A percentile compares a stretch with the other conserved stretches of the same genome.
These are phyloP conservation scores for Galerucella nymphaeae DNA, from an alignment of 2,888 invertebrate species.

Conservation along the genomic window DNA sequence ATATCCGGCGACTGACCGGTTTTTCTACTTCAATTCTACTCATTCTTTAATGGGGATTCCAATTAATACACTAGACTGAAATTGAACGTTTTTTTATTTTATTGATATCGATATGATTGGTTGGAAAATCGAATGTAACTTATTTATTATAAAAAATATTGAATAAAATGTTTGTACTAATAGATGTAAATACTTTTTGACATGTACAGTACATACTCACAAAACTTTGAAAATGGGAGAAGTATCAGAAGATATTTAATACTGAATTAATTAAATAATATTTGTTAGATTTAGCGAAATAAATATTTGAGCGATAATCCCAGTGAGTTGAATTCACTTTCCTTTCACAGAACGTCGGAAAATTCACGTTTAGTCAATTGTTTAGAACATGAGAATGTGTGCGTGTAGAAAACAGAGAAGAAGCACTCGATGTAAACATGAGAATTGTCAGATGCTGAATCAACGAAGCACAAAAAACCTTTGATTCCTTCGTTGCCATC, in stretches of 20 bases:
- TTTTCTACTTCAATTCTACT: neutral
- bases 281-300: too few relatives aligned
- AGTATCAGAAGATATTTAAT: too few relatives aligned
- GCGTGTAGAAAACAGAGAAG: conserved; percentile 52
- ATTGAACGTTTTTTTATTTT: neutral
- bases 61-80: neutral
- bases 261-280: too few relatives aligned
- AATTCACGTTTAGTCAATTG: conserved; percentile 26
- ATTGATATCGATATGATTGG: neutral
- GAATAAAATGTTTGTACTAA: too few relatives aligned
- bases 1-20: conserved; percentile 10
- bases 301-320: too few relatives aligned
- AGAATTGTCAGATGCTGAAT: conserved; percentile 56
- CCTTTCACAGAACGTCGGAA: neutral
- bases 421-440: conserved; percentile 54
- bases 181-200: too few relatives aligned
- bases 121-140: neutral
- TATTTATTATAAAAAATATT: neutral
- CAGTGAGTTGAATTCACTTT: conserved; percentile 4
- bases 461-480: conserved; percentile 58
- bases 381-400: conserved; percentile 41
- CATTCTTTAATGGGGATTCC: too few relatives aligned
- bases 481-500: conserved; percentile 59
- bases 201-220: too few relatives aligned
- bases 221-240: too few relatives aligned